Conservation (phyloP, 1,140 invertebrate species). For the Euura lappo region DNA sequence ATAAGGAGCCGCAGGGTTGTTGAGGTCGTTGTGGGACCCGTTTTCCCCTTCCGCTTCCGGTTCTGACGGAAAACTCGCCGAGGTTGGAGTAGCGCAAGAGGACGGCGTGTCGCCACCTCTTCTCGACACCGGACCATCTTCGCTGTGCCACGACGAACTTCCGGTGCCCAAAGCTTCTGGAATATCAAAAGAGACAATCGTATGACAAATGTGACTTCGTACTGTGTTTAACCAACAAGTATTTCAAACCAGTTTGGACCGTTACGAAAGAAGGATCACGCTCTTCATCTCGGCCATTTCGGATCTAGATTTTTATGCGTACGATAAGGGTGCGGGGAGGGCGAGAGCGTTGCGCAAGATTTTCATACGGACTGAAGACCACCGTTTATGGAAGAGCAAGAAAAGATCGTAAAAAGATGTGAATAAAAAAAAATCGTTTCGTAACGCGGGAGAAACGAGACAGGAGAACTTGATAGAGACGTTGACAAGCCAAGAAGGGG, state of each 20-base stretch:
- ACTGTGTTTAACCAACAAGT: too few relatives aligned
- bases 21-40: conserved; percentile 59
- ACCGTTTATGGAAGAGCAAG: neutral
- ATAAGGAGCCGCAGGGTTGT: conserved; percentile 76
- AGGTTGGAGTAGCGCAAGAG: conserved; percentile 69
- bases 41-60: conserved; percentile 54
- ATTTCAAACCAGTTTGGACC: too few relatives aligned
- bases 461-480: neutral
- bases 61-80: conserved; percentile 61
- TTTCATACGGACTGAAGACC: neutral
- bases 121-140: conserved; percentile 68
- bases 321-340: neutral
- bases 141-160: conserved; percentile 63
- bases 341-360: neutral
- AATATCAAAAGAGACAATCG: conserved; percentile 32
- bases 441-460: neutral
- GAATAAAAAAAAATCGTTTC: neutral
- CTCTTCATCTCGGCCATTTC: neutral
- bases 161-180: conserved; percentile 72
- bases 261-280: too few relatives aligned
- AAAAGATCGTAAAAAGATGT: neutral
- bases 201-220: neutral
- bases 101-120: conserved; percentile 62
- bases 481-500: neutral
- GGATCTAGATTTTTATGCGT: neutral